phyloP scores from a whole-genome alignment of 1,140 invertebrate species.

The Apis laboriosa region DNA sequence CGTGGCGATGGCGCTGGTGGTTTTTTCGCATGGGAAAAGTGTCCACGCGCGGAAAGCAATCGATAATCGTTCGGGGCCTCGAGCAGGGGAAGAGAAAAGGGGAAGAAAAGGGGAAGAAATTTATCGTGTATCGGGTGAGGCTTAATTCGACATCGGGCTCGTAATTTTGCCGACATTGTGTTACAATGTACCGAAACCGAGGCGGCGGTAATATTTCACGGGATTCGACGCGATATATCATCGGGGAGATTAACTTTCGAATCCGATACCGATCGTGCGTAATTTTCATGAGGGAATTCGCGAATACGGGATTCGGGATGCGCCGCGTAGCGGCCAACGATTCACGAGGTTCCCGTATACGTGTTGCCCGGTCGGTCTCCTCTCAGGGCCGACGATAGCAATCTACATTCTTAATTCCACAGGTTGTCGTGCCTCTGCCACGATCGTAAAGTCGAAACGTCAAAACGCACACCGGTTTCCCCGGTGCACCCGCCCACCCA shows the following conservation, averaged over 20 bases:
- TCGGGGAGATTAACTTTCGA: constrained; percentile 50
- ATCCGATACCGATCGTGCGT: constrained; percentile 53
- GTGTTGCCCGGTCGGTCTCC: constrained; percentile 12
- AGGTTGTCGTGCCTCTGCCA: constrained; percentile 55
- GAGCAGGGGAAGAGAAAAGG: background rate
- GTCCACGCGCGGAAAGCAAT: background rate
- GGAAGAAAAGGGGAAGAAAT: background rate
- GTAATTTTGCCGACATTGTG: constrained; percentile 19
- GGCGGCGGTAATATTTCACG: background rate
- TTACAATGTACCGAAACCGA: background rate
- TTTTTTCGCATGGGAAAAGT: background rate
- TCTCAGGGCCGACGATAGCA: constrained; percentile 54
- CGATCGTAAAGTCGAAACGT: constrained; percentile 69
- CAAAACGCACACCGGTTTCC: constrained; percentile 59
- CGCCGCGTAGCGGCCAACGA: constrained; percentile 29
- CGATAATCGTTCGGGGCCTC: background rate
- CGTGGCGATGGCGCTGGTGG: background rate
- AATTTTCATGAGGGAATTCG: constrained; percentile 44
- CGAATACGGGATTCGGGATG: constrained; percentile 51
- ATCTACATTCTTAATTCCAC: constrained; percentile 72
- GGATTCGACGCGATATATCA: constrained; percentile 19
- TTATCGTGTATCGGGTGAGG: background rate
- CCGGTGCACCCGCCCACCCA: constrained; percentile 60
- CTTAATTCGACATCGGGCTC: background rate
- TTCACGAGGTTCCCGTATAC: constrained; percentile 40